phyloP scores from a whole-genome alignment of 2,113 vertebrate species.

The Poeciliopsis occidentalis region DNA sequence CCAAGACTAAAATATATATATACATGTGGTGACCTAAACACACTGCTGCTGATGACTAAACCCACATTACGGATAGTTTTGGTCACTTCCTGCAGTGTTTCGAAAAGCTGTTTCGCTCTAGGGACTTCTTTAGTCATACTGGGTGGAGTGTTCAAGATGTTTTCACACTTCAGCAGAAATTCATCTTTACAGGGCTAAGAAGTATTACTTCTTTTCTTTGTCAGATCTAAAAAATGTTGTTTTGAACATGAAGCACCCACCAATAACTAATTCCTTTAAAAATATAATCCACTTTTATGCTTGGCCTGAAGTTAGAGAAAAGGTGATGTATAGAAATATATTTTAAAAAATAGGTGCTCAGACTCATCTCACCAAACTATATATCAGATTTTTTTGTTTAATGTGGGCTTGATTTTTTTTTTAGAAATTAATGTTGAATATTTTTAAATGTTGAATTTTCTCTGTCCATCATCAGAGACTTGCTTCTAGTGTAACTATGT shows the following conservation, averaged over 20 bases:
- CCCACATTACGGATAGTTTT: background rate
- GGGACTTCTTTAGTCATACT: background rate
- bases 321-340: background rate
- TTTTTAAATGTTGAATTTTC: background rate
- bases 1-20: background rate
- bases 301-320: background rate
- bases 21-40: background rate
- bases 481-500: background rate
- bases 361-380: too few species aligned
- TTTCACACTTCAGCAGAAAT: background rate
- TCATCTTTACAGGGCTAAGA: too few species aligned
- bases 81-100: background rate
- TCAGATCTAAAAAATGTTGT: background rate
- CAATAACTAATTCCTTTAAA: background rate
- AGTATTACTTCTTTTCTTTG: background rate
- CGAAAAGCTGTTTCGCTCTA: background rate
- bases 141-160: background rate
- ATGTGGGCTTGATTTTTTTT: background rate
- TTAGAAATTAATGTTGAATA: background rate
- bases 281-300: background rate
- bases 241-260: background rate
- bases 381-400: background rate
- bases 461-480: background rate
- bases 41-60: constrained; percentile 6
- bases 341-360: background rate